These are phyloP conservation scores for Fissipunctia ypsillon DNA, from an alignment of 2,888 invertebrate species.

Conservation along the genomic window DNA sequence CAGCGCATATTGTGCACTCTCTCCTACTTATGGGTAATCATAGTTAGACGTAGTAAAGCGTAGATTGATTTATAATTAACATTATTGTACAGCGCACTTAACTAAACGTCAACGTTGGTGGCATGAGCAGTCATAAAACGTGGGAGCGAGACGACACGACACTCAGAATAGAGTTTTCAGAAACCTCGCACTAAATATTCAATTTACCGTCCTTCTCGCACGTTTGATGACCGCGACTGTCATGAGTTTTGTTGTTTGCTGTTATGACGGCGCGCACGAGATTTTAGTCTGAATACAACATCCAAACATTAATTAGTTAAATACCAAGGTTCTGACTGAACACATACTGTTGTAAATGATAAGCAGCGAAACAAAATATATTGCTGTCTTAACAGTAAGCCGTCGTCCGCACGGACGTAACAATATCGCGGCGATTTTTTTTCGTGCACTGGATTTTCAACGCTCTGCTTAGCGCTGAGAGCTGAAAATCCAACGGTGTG, in stretches of 20 bases:
- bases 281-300: conserved; percentile 44
- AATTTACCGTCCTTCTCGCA: conserved; percentile 15
- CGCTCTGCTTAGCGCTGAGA: too few relatives aligned
- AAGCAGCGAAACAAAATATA: conserved; percentile 16
- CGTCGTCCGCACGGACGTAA: too few relatives aligned
- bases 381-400: conserved; percentile 16
- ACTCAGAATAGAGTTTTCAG: background rate
- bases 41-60: conserved; percentile 24
- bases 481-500: too few relatives aligned
- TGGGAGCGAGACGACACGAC: conserved; percentile 16
- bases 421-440: too few relatives aligned
- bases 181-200: background rate
- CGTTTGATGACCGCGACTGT: background rate
- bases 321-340: conserved; percentile 33
- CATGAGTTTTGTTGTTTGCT: background rate
- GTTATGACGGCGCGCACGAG: background rate
- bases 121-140: conserved; percentile 12
- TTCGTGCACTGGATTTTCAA: too few relatives aligned
- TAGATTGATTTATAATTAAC: conserved; percentile 19
- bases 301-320: conserved; percentile 31
- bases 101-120: background rate
- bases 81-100: conserved; percentile 40
- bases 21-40: conserved; percentile 4
- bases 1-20: conserved; percentile 15
- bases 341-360: conserved; percentile 4